Evolutionary conservation across 2,888 invertebrate genomes (phyloP).

Genomic region (Hydrotaea cyrtoneurina): DNA sequence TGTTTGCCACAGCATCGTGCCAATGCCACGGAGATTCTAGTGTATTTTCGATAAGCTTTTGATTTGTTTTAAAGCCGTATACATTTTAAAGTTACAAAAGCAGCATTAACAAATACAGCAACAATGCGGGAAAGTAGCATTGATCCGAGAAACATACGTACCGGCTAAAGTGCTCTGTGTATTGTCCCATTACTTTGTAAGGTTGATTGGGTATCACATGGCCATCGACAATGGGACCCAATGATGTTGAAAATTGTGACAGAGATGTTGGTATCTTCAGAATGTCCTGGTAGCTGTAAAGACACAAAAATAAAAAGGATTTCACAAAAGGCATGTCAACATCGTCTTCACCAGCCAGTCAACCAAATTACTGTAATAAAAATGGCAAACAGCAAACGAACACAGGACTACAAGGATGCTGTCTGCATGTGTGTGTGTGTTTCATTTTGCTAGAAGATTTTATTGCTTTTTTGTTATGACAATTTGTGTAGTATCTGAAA

Average conservation of each 20-base stretch:
- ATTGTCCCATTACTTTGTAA: conserved; percentile 87
- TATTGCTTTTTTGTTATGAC: conserved; percentile 6
- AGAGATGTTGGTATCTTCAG: conserved; percentile 85
- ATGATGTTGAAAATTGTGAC: conserved; percentile 90
- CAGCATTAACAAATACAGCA: not conserved
- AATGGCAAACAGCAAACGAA: conserved; percentile 70
- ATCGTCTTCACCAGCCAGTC: not conserved
- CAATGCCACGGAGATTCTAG: too few species aligned
- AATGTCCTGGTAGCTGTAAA: conserved; percentile 85
- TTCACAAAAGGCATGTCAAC: conserved; percentile 56
- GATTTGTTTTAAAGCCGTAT: not conserved
- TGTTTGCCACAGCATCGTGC: not conserved
- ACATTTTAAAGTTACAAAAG: conserved; percentile 15
- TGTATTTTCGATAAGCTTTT: too few species aligned
- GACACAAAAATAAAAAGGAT: conserved; percentile 63
- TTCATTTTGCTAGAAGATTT: not conserved
- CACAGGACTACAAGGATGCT: not conserved
- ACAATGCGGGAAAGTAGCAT: conserved; percentile 27
- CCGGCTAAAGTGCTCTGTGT: conserved; percentile 88
- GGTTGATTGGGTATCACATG: conserved; percentile 92
- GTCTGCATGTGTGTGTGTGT: not conserved
- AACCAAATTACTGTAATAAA: conserved; percentile 70
- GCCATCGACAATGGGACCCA: conserved; percentile 94
- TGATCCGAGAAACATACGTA: conserved; percentile 77
- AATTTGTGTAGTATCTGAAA: not conserved